A percentile compares a stretch with the other conserved stretches of the same genome.
Conservation (phyloP, 23 tunicate genomes). For the Oikopleura albicans region DNA sequence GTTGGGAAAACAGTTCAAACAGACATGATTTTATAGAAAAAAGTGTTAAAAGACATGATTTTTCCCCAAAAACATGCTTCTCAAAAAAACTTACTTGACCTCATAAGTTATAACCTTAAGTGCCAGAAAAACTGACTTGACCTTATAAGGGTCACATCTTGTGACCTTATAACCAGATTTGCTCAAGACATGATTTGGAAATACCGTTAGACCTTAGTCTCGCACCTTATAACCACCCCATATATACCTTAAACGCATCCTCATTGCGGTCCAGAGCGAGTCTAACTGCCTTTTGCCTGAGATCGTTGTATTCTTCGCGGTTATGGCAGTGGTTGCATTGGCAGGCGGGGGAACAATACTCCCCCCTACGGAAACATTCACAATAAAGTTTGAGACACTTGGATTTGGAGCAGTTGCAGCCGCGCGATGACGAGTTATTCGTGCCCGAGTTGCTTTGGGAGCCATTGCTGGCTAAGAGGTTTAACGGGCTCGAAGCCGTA, state of each 20-base stretch:
- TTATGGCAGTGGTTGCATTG: not conserved
- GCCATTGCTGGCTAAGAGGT: not conserved
- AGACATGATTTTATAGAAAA: too few relatives aligned
- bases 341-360: not conserved
- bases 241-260: slow-evolving; percentile 14
- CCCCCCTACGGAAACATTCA: slow-evolving; percentile 1
- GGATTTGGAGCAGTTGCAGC: slow-evolving; percentile 5
- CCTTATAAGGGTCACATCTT: too few relatives aligned
- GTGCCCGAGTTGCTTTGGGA: not conserved
- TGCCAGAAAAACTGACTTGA: too few relatives aligned
- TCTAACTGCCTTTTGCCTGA: not conserved
- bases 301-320: not conserved
- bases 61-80: too few relatives aligned
- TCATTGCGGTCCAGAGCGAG: not conserved
- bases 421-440: not conserved
- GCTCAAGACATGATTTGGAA: too few relatives aligned
- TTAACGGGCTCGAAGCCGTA: not conserved
- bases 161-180: too few relatives aligned
- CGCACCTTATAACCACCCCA: too few relatives aligned
- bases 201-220: too few relatives aligned
- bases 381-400: slow-evolving; percentile 7
- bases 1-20: too few relatives aligned
- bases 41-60: too few relatives aligned
- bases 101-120: too few relatives aligned
- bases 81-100: too few relatives aligned